Base-by-base conservation (phyloP, 2,113 vertebrate species). In the Leucoraja erinaceus region DNA sequence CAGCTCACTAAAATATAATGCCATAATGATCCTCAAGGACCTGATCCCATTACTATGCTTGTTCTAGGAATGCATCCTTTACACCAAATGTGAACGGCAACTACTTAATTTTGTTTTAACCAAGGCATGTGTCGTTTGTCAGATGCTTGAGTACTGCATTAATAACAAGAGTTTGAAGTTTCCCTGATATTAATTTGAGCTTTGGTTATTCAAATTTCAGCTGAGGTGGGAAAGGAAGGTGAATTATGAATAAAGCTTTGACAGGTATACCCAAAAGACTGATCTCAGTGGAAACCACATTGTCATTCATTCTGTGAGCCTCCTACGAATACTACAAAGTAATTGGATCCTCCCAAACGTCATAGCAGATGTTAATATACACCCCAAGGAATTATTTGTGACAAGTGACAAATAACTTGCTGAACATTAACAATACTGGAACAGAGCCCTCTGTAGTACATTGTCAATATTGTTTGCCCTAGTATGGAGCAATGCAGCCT, bases 341-440 rank as follows among this genome's bases (percentile, higher is more conserved):
- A 84, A 84, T 61, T 84, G 81, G 28, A 61, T 84, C 81, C 25
- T 20, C 5, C 81, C 9, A 47, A 79, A 14, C 0, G 54, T 56
- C 54, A 84, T 28, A 28, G 61, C 56, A 84, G 81, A 12, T 59
- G 11, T 14, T 61, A 84, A 84, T 59, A 84, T n/a, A 84, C 14
- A 84, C 12, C 3, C 70, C 1, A 61, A 59, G 56, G 54, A 61
- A 84, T 84, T 11, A 84, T 61, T 61, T 84, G 54, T n/a, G 81
- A 61, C 10, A 84, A 84, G 25, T 84, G 54, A 84, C 54, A 84
- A 84, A 84, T 84, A 84, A 84, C 81, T 28, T 59, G 20, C 81
- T 4, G 0, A 84, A 25, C n/a, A 10, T 84, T 4, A 56, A 59
- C 22, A 84, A 28, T 61, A 25, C 25, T n/a, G 25, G 11, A 61